A percentile compares a stretch with the other conserved stretches of the same genome.
phyloP scores from a whole-genome alignment of 2,888 invertebrate species.

The Drosophila stalkeri region DNA sequence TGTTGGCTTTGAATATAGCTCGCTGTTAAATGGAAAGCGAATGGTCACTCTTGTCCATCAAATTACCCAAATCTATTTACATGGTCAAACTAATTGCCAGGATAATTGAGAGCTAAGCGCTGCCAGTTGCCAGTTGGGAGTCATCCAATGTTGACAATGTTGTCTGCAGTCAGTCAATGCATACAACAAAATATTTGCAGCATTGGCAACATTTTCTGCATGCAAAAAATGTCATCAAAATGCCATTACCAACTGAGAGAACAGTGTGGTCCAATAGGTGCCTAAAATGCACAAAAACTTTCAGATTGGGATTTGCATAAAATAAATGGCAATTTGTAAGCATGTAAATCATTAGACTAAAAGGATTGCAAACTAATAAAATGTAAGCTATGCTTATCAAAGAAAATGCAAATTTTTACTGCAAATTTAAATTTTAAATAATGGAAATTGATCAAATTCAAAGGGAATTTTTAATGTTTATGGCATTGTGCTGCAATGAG shows the following conservation, averaged over 20 bases:
- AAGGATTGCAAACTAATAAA: not conserved
- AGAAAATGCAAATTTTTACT: not conserved
- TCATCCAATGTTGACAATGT: not conserved
- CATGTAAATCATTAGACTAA: conserved; percentile 19
- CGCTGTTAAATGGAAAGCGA: conserved; percentile 44
- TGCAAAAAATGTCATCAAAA: conserved; percentile 71
- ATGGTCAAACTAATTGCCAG: conserved; percentile 62
- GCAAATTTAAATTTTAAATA: not conserved
- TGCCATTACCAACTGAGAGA: conserved; percentile 55
- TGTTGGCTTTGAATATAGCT: conserved; percentile 50
- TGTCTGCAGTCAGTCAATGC: conserved; percentile 26
- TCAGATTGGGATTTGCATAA: conserved; percentile 11
- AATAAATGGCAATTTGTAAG: conserved; percentile 20
- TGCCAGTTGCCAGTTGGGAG: not conserved
- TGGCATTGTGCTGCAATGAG: not conserved
- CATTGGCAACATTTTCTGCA: conserved; percentile 29
- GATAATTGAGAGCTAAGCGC: conserved; percentile 46
- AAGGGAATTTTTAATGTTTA: conserved; percentile 2
- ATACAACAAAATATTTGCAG: conserved; percentile 31
- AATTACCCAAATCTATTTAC: conserved; percentile 73
- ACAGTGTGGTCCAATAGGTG: not conserved
- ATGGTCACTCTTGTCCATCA: conserved; percentile 34
- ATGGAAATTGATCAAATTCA: conserved; percentile 22
- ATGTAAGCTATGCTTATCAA: not conserved
- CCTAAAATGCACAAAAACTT: conserved; percentile 11